These are phyloP conservation scores for Papilio machaon DNA, from an alignment of 1,140 invertebrate species.

Conservation along the genomic window DNA sequence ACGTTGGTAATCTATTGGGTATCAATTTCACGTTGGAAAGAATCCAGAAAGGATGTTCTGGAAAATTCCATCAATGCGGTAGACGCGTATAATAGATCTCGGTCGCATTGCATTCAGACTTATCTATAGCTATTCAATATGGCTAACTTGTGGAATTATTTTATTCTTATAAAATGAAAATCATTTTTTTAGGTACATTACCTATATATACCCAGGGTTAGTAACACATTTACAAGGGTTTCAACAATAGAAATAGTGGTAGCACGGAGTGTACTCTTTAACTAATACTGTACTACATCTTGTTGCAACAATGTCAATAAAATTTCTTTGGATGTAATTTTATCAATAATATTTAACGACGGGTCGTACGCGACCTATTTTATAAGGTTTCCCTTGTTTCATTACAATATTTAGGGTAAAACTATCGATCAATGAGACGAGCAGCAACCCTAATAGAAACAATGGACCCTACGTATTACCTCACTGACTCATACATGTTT, in stretches of 20 bases:
- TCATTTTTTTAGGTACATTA: too few species aligned
- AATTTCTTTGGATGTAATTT: neutral
- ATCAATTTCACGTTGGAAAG: conserved; percentile 57
- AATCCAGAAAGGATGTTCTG: conserved; percentile 54
- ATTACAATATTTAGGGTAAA: conserved; percentile 59
- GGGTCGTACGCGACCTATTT: conserved; percentile 45
- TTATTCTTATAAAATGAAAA: conserved; percentile 8
- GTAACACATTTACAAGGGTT: too few species aligned
- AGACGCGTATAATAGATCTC: conserved; percentile 34
- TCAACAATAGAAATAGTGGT: too few species aligned
- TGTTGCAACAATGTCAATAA: neutral
- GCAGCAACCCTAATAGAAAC: conserved; percentile 48
- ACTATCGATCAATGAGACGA: conserved; percentile 60
- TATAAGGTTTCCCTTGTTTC: conserved; percentile 44
- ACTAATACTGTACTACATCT: too few species aligned
- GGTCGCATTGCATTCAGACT: conserved; percentile 20
- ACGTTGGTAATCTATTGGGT: conserved; percentile 41
- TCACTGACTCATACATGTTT: conserved; percentile 63
- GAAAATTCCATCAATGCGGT: conserved; percentile 45
- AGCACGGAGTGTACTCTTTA: too few species aligned
- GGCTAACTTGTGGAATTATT: neutral
- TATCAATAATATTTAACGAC: conserved; percentile 19
- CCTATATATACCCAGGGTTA: too few species aligned
- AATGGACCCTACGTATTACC: conserved; percentile 50
- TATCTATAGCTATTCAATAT: conserved; percentile 1